Evolutionary conservation across 2,797 vertebrate genomes (phyloP), one percentile per base, ranked within the genome.

Genomic region (Smutsia gigantea): DNA sequence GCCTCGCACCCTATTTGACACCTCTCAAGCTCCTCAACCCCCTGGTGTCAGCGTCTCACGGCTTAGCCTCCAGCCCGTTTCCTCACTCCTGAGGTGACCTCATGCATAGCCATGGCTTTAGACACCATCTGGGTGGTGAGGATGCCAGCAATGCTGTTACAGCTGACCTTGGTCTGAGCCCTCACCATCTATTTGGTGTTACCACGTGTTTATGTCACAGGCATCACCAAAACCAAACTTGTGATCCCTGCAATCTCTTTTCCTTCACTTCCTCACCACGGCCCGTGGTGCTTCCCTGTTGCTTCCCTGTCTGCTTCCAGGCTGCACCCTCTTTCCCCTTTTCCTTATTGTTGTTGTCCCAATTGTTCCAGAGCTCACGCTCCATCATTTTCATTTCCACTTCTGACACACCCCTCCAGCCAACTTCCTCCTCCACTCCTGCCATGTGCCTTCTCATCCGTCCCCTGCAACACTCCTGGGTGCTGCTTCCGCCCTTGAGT

Each of bases 391-490:
- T 29, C 29, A 17, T 59, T 95, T 72, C 89, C 59, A 51, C 31
- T 69, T 71, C 84, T 64, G 74, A 92, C 63, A 29, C 2, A 9
- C 17, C 34, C 6, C 55, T 95, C 31, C 29, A 34, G 10, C 12
- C 0, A 0, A n/a, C 49, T 21, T 10, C 19, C 1, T 15, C 23
- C 68, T 31, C 66, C 46, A 23, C 19, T 0, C 0, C 27, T 4
- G 14, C 37, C 39, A 10, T 4, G 19, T 59, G 39, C 53, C 66
- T 59, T 49, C 72, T 42, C 15, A 13, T 51, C 37, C 10, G 14
- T 1, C 13, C 39, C 13, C n/a, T 10, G 18, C 29, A 7, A 6
- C 12, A 23, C 13, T 39, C 39, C 55, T 0, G 31, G 46, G 14
- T 7, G 7, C 7, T 12, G 17, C 18, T 66, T 8, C 18, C 7